Conservation (phyloP, 2,113 vertebrate genomes). For the Alethe diademata region DNA sequence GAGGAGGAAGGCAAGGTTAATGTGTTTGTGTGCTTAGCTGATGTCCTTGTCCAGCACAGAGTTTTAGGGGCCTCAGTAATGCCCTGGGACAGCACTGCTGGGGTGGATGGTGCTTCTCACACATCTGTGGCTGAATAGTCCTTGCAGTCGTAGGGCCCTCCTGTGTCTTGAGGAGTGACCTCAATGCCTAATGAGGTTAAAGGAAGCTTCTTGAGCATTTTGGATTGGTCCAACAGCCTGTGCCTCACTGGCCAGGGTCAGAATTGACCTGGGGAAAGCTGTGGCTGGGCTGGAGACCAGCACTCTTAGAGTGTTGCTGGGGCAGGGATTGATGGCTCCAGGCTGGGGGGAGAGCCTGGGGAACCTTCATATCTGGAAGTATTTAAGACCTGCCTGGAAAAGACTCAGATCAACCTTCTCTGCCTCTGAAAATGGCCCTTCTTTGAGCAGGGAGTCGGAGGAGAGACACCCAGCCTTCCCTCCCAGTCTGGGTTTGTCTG, state of each 20-base stretch:
- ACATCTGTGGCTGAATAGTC: background rate
- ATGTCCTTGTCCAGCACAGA: background rate
- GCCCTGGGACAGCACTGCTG: background rate
- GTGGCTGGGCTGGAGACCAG: background rate
- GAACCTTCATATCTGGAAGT: background rate
- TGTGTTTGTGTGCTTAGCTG: accelerated
- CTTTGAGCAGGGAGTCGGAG: background rate
- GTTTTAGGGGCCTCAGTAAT: background rate
- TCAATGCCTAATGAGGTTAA: background rate
- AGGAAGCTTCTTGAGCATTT: background rate
- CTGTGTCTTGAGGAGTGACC: background rate
- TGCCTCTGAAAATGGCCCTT: background rate
- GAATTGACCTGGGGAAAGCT: background rate
- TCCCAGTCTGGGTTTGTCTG: background rate
- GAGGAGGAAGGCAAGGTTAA: background rate
- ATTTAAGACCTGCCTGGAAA: background rate
- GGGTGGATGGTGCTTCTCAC: background rate
- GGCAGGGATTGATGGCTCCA: background rate
- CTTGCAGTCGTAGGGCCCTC: background rate
- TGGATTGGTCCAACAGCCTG: background rate
- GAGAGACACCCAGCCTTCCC: background rate
- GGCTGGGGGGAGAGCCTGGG: background rate
- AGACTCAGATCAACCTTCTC: background rate
- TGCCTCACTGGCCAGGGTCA: background rate
- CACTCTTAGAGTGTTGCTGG: background rate